A percentile compares a stretch with the other conserved stretches of the same genome.
These are phyloP conservation scores for Diplolepis rosae DNA, from an alignment of 2,888 invertebrate genomes.

Conservation along the genomic window DNA sequence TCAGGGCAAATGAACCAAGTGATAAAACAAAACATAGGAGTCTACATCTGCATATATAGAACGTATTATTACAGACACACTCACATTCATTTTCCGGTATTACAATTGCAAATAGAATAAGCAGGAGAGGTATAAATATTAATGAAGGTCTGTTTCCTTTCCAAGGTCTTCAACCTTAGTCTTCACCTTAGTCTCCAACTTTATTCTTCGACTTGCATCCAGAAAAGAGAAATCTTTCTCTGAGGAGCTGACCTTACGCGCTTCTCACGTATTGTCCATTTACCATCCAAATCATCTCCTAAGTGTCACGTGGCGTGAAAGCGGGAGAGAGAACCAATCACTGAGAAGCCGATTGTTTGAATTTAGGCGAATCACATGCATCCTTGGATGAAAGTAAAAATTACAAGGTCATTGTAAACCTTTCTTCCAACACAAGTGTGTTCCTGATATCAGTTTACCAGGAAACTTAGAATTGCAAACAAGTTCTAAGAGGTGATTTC, in stretches of 20 bases:
- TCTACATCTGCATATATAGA: slow-evolving; percentile 54
- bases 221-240: slow-evolving; percentile 46
- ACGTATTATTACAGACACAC: slow-evolving; percentile 55
- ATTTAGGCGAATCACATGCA: slow-evolving; percentile 3
- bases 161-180: slow-evolving; percentile 59
- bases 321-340: slow-evolving; percentile 21
- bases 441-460: background rate
- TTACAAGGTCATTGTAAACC: background rate
- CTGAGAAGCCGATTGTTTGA: background rate
- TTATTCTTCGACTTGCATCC: slow-evolving; percentile 38
- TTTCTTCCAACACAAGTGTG: slow-evolving; percentile 1
- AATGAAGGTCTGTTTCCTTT: slow-evolving; percentile 63
- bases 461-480: slow-evolving; percentile 1
- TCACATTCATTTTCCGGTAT: slow-evolving; percentile 57
- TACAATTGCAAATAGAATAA: slow-evolving; percentile 69
- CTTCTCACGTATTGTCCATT: slow-evolving; percentile 13
- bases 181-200: slow-evolving; percentile 41
- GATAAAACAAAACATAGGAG: slow-evolving; percentile 50
- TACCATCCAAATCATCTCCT: slow-evolving; percentile 10
- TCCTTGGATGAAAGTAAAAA: slow-evolving; percentile 28
- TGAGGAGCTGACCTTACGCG: slow-evolving; percentile 22
- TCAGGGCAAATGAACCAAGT: slow-evolving; percentile 47
- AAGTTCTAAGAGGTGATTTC: background rate
- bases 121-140: slow-evolving; percentile 66
- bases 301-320: slow-evolving; percentile 39